Evolutionary conservation across 2,888 invertebrate genomes (phyloP).

Genomic region (Mechanitis mazaeus): DNA sequence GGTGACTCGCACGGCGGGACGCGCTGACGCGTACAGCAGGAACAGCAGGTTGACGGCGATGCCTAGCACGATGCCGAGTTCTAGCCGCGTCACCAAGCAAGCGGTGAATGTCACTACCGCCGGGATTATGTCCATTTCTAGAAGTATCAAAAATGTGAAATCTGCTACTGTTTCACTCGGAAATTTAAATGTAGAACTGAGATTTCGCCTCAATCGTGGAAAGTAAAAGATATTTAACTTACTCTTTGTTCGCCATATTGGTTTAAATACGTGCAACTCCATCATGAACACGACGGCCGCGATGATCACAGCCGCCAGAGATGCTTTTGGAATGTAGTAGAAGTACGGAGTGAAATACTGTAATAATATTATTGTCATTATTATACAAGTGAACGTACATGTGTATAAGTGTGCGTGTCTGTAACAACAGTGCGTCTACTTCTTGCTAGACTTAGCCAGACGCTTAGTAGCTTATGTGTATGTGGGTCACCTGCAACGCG

Average conservation of each 20-base stretch:
- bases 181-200: no score
- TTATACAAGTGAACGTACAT: no score
- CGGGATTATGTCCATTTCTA: conserved; percentile 91
- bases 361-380: conserved; percentile 41
- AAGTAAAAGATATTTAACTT: conserved; percentile 40
- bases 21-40: conserved; percentile 88
- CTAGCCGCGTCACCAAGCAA: conserved; percentile 87
- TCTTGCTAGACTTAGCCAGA: not conserved
- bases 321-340: conserved; percentile 86
- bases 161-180: no score
- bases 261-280: conserved; percentile 85
- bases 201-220: no score
- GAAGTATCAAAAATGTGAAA: conserved; percentile 24
- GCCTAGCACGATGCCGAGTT: conserved; percentile 91
- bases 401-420: no score
- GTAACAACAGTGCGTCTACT: no score
- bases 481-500: conserved; percentile 57
- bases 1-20: conserved; percentile 86
- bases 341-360: conserved; percentile 89
- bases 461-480: not conserved
- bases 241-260: conserved; percentile 89
- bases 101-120: conserved; percentile 87
- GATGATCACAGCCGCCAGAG: conserved; percentile 89
- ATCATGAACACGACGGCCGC: conserved; percentile 92
- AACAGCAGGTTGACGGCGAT: conserved; percentile 87